Base-by-base conservation (phyloP, 1,140 invertebrate species). In the Physella acuta region DNA sequence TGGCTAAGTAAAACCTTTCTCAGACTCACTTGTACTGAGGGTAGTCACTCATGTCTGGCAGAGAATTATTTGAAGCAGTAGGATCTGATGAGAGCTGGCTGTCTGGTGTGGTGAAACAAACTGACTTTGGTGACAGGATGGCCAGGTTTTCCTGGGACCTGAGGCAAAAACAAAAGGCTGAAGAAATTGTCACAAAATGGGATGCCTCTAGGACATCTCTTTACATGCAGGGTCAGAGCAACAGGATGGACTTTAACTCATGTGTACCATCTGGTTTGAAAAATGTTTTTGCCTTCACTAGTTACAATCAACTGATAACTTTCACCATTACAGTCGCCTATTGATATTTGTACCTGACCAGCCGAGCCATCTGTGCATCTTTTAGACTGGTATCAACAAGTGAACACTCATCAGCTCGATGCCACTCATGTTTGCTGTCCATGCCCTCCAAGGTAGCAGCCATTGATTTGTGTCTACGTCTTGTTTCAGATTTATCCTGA, bases 111-210 rank as follows among this genome's bases (percentile, higher is more conserved):
- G 37, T 5, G n/a, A 68, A 68, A 20, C 39, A 49, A 28, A 68
- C 56, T 39, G 66, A 60, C 31, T 51, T 51, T 31, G 66, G 56
- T 26, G 66, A 67, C 30, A 30, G 62, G 16, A 20, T 30, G 24
- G 66, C 56, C 39, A 68, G 24, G 33, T 68, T 68, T 60, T 68
- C 66, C 28, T 68, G 66, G 30, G 66, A 68, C 24, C 66, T 68
- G 20, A 33, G 24, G 2, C 14, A 11, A 67, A 11, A 59, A 11
- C 14, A 59, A 31, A 59, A 55, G 16, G 24, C n/a, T n/a, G n/a
- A n/a, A n/a, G n/a, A n/a, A n/a, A n/a, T n/a, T n/a, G n/a, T n/a
- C n/a, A n/a, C n/a, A n/a, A n/a, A n/a, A n/a, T n/a, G n/a, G n/a
- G n/a, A n/a, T n/a, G n/a, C n/a, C n/a, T n/a, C n/a, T n/a, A n/a